Percentiles rank a stretch among this genome's conserved stretches.
phyloP scores from a whole-genome alignment of 2,797 vertebrate species.

The Chelonia mydas region DNA sequence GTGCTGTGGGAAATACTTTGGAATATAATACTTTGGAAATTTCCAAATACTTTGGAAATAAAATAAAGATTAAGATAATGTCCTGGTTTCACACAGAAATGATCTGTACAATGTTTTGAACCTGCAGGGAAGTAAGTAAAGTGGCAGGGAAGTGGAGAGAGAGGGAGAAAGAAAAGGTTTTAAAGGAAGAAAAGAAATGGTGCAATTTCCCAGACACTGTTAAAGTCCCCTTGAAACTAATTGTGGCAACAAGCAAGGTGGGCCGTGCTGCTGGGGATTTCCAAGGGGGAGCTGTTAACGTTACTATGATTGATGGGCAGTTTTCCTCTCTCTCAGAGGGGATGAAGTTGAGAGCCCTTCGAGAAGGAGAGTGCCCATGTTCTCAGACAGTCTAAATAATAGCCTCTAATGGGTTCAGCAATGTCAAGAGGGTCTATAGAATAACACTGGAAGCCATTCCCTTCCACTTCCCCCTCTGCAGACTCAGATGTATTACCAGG shows the following conservation, averaged over 20 bases:
- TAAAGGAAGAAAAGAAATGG: not conserved
- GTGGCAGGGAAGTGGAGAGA: not conserved
- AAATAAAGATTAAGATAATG: not conserved
- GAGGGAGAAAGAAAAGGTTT: not conserved
- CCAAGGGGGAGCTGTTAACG: not conserved
- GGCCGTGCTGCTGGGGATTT: not conserved
- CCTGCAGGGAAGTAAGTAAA: not conserved
- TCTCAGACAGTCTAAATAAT: conserved; percentile 52
- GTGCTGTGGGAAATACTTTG: accelerated
- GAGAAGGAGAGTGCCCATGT: not conserved
- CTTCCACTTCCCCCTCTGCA: not conserved
- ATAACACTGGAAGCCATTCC: not conserved
- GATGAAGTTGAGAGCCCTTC: not conserved
- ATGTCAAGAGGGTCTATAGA: conserved; percentile 50
- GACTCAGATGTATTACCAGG: not conserved
- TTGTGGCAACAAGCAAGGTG: not conserved
- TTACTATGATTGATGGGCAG: conserved; percentile 21
- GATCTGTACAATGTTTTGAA: not conserved
- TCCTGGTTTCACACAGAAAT: not conserved
- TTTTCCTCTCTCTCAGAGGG: not conserved
- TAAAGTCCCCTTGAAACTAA: not conserved
- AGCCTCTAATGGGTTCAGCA: conserved; percentile 10
- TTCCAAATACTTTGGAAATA: not conserved
- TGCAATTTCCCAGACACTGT: not conserved
- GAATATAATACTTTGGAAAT: not conserved